These are phyloP conservation scores for Nephrotoma guestfalica DNA, from an alignment of 2,888 invertebrate species.

Conservation along the genomic window DNA sequence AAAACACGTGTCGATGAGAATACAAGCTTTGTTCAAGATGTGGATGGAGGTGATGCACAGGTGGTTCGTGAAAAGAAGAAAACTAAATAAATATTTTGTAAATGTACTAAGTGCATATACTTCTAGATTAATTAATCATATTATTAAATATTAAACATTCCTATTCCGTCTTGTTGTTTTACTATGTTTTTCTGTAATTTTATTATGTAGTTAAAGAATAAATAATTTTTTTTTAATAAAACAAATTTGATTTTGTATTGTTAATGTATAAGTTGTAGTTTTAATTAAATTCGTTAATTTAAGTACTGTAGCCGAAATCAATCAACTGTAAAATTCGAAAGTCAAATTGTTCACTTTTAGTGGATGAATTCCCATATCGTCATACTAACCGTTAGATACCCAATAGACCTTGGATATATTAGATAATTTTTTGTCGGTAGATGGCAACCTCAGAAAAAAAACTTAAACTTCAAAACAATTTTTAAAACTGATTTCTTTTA, in stretches of 20 bases:
- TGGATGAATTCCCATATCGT: neutral
- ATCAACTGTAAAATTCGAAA: neutral
- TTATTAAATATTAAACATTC: neutral
- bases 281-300: neutral
- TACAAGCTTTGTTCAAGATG: slow-evolving; percentile 36
- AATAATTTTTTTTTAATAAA: neutral
- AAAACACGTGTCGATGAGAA: slow-evolving; percentile 65
- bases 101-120: neutral
- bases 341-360: no score
- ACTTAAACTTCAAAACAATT: no score
- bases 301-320: neutral
- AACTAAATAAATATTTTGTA: neutral
- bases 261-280: neutral
- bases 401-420: no score
- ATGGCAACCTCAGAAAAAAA: no score
- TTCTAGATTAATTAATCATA: neutral
- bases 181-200: neutral
- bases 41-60: neutral
- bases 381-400: no score
- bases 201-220: neutral
- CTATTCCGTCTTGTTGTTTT: neutral
- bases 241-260: neutral
- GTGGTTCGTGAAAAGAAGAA: neutral
- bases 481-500: no score
- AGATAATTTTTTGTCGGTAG: no score